These are phyloP conservation scores for Lepidostoma basale DNA, from an alignment of 1,140 invertebrate genomes.

Conservation along the genomic window DNA sequence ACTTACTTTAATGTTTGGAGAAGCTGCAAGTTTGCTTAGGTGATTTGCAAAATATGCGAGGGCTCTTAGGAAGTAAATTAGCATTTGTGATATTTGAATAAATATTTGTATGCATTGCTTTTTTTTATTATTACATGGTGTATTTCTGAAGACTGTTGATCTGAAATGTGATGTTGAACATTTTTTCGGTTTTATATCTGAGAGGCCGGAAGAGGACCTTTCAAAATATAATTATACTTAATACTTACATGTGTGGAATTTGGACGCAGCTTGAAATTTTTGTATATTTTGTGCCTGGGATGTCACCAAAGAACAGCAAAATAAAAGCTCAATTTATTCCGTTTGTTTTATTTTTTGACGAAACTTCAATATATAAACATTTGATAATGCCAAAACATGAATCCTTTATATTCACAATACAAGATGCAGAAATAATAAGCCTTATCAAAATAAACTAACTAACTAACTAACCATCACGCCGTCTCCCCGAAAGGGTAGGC, in stretches of 20 bases:
- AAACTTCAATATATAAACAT: slow-evolving; percentile 57
- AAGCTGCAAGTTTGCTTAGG: background rate
- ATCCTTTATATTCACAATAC: no score
- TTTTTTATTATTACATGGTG: background rate
- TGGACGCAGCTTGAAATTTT: slow-evolving; percentile 12
- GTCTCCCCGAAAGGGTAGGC: no score
- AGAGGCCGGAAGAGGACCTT: background rate
- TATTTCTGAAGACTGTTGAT: slow-evolving; percentile 9
- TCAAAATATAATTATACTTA: no score
- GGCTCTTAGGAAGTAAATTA: slow-evolving; percentile 17
- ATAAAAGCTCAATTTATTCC: slow-evolving; percentile 22
- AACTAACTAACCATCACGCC: no score
- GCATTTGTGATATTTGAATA: slow-evolving; percentile 23
- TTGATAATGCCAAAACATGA: slow-evolving; percentile 80
- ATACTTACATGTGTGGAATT: background rate
- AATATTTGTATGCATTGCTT: slow-evolving; percentile 26
- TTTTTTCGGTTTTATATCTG: background rate
- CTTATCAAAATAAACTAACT: no score
- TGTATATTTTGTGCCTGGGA: slow-evolving; percentile 22
- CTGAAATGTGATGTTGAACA: background rate
- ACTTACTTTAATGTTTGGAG: no score
- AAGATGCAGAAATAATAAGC: no score
- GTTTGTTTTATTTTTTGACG: slow-evolving; percentile 16
- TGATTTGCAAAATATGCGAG: background rate
- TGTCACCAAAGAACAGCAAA: slow-evolving; percentile 14